Conservation (phyloP, 1,140 invertebrate genomes). For the Eubasilissa regina region DNA sequence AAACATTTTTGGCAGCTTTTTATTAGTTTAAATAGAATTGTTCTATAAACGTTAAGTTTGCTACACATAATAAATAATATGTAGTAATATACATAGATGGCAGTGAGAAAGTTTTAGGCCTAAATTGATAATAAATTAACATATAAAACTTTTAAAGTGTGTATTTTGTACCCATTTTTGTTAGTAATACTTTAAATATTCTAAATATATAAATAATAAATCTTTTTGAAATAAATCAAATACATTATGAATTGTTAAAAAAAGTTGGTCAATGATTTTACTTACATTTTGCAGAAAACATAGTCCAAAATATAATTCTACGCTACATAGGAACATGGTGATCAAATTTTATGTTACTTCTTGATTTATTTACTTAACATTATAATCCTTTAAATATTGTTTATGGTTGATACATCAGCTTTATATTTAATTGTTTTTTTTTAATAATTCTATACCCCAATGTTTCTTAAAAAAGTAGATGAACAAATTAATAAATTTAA, state of each 20-base stretch:
- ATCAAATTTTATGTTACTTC: too few relatives aligned
- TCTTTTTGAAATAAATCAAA: neutral
- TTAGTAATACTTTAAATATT: neutral
- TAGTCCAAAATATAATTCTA: neutral
- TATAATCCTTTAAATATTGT: too few relatives aligned
- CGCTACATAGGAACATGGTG: too few relatives aligned
- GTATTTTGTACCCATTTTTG: conserved; percentile 22
- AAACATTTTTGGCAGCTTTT: neutral
- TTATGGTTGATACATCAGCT: too few relatives aligned
- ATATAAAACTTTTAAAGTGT: neutral
- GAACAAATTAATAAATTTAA: too few relatives aligned
- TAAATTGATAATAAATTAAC: neutral
- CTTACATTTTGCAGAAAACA: neutral
- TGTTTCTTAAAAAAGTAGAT: too few relatives aligned
- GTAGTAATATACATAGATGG: neutral
- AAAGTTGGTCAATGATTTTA: neutral
- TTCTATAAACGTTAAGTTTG: neutral
- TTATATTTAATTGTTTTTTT: too few relatives aligned
- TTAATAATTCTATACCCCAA: too few relatives aligned
- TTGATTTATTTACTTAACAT: too few relatives aligned
- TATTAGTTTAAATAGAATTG: neutral
- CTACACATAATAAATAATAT: neutral
- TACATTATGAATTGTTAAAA: neutral
- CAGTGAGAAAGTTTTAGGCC: neutral
- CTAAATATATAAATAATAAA: too few relatives aligned